Conservation (phyloP, 2,797 vertebrate genomes). For the Gobio occitaniae region DNA sequence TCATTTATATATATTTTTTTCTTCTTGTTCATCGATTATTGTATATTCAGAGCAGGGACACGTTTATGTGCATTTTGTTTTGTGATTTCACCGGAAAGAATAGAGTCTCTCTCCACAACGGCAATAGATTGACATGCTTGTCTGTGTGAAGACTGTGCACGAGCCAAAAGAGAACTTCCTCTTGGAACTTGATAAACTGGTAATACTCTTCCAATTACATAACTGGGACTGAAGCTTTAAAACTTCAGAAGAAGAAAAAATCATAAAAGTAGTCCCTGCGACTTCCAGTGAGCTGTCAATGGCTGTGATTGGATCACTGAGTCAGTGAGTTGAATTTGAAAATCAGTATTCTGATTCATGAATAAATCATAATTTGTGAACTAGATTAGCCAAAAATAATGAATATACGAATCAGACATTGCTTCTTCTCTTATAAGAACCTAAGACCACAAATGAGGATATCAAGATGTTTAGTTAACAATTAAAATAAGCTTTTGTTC, state of each 20-base stretch:
- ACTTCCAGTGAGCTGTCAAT: neutral
- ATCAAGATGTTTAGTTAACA: neutral
- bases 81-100: no score
- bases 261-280: neutral
- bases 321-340: neutral
- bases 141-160: no score
- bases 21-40: no score
- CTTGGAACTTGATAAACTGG: neutral
- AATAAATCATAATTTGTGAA: neutral
- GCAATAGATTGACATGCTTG: no score
- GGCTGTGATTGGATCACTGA: neutral
- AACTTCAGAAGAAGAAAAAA: neutral
- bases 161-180: neutral
- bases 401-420: neutral
- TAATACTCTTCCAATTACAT: neutral
- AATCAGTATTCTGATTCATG: neutral
- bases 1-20: no score
- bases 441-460: neutral
- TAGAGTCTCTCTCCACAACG: no score
- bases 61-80: no score
- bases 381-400: neutral
- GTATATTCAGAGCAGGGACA: no score
- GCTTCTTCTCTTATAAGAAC: neutral
- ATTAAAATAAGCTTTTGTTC: neutral
- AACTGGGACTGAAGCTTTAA: neutral